Conservation (phyloP, 2,797 vertebrate genomes). For the Chrosomus eos region DNA sequence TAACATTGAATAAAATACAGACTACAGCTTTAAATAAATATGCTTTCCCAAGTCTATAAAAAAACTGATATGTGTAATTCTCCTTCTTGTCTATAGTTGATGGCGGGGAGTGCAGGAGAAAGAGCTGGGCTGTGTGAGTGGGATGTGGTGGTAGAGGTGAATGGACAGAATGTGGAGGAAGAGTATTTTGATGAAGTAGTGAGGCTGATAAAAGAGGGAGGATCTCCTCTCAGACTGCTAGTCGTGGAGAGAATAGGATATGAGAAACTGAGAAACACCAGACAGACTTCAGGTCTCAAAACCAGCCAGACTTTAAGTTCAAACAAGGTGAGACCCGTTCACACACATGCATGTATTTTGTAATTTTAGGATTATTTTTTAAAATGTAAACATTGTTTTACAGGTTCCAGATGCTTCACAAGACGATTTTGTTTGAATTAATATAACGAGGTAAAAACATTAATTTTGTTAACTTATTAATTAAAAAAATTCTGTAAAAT, state of each 20-base stretch:
- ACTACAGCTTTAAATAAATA: neutral
- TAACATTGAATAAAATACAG: neutral
- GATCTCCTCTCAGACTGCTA: slow-evolving; percentile 58
- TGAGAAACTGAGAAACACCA: slow-evolving; percentile 48
- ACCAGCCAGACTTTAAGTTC: slow-evolving; percentile 32
- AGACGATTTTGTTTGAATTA: slow-evolving; percentile 51
- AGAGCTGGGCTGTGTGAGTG: slow-evolving; percentile 70
- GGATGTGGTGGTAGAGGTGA: slow-evolving; percentile 75
- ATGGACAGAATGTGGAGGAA: slow-evolving; percentile 68
- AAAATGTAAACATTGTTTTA: neutral
- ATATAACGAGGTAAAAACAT: neutral
- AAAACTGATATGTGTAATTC: neutral
- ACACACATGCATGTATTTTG: neutral
- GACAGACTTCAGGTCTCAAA: slow-evolving; percentile 25
- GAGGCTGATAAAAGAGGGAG: slow-evolving; percentile 65
- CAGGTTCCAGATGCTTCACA: slow-evolving; percentile 52
- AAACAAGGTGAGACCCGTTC: slow-evolving; percentile 49
- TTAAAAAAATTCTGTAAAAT: neutral
- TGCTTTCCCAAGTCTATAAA: neutral
- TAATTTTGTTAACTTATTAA: neutral
- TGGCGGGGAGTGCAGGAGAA: slow-evolving; percentile 65
- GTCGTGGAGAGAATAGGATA: slow-evolving; percentile 63
- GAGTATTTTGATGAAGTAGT: slow-evolving; percentile 64
- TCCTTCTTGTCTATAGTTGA: slow-evolving; percentile 66
- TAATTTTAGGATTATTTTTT: neutral